A percentile compares a stretch with the other conserved stretches of the same genome.
Evolutionary conservation across 2,888 invertebrate genomes (phyloP).

Genomic region (Acrocera orbiculus): DNA sequence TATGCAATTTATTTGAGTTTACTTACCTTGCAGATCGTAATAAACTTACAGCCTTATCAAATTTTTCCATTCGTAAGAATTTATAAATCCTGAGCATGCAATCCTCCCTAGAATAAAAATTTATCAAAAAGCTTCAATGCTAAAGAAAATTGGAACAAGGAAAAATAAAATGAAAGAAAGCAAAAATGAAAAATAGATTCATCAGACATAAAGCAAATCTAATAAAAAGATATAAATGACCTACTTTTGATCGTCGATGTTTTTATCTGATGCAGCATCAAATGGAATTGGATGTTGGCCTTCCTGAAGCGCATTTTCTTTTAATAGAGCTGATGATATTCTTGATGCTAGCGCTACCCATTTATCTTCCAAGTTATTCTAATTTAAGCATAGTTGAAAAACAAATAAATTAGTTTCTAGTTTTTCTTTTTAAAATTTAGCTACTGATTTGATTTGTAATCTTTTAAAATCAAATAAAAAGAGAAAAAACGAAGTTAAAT

Average conservation of each 20-base stretch:
- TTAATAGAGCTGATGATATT: constrained; percentile 39
- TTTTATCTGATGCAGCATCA: constrained; percentile 66
- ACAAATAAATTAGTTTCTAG: too few species aligned
- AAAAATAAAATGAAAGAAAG: constrained; percentile 3
- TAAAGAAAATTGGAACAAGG: constrained; percentile 13
- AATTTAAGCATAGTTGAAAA: constrained; percentile 5
- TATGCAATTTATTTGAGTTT: too few species aligned
- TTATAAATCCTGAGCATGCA: constrained; percentile 78
- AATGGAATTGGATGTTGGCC: constrained; percentile 53
- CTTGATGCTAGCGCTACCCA: constrained; percentile 52
- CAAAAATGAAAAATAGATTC: constrained; percentile 10
- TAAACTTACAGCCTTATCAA: constrained; percentile 62
- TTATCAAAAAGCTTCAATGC: constrained; percentile 10
- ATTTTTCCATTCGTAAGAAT: constrained; percentile 48
- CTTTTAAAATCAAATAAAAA: too few species aligned
- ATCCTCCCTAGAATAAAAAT: constrained; percentile 44
- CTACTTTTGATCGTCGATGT: constrained; percentile 80
- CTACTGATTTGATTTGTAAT: too few species aligned
- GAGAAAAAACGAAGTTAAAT: too few species aligned
- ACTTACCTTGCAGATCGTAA: constrained; percentile 59
- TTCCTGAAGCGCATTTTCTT: constrained; percentile 28
- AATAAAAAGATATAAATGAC: constrained; percentile 14
- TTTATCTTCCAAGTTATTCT: constrained; percentile 33
- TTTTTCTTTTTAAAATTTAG: too few species aligned
- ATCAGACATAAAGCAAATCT: constrained; percentile 11